Evolutionary conservation across 2,113 vertebrate species (phyloP).

Genomic region (human): DNA sequence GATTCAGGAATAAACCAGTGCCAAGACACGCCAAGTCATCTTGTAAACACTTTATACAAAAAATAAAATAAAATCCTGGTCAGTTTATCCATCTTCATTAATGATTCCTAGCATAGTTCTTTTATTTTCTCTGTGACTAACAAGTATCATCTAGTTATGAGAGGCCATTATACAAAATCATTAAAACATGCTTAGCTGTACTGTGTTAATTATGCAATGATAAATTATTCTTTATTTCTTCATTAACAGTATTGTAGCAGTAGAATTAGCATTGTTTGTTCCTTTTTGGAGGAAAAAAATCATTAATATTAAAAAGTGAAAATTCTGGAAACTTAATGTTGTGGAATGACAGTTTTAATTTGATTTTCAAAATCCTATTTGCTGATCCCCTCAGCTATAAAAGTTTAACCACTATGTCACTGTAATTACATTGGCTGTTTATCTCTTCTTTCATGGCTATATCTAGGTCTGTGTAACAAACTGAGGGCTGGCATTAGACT

Average conservation of each 20-base stretch:
- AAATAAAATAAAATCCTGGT: constrained; percentile 52
- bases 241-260: constrained; percentile 80
- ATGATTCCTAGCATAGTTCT: constrained; percentile 77
- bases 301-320: constrained; percentile 79
- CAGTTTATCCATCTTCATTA: constrained; percentile 78
- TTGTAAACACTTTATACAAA: constrained; percentile 51
- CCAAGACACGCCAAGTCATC: background rate
- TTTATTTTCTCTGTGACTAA: constrained; percentile 71
- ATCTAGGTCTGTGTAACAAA: constrained; percentile 4
- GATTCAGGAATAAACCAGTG: constrained; percentile 9
- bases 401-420: constrained; percentile 78
- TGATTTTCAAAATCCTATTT: constrained; percentile 78
- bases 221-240: constrained; percentile 86
- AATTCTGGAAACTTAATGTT: constrained; percentile 77
- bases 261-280: constrained; percentile 84
- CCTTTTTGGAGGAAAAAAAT: constrained; percentile 76
- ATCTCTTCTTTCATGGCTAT: constrained; percentile 43
- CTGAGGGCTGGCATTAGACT: constrained; percentile 32
- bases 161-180: constrained; percentile 82
- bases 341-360: constrained; percentile 78
- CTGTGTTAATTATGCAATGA: constrained; percentile 85
- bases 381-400: constrained; percentile 75
- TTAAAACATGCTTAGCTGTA: constrained; percentile 84
- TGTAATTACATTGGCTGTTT: constrained; percentile 72
- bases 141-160: constrained; percentile 83